Evolutionary conservation across 1,140 invertebrate species (phyloP).

Genomic region (Drosophila ogumai): DNA sequence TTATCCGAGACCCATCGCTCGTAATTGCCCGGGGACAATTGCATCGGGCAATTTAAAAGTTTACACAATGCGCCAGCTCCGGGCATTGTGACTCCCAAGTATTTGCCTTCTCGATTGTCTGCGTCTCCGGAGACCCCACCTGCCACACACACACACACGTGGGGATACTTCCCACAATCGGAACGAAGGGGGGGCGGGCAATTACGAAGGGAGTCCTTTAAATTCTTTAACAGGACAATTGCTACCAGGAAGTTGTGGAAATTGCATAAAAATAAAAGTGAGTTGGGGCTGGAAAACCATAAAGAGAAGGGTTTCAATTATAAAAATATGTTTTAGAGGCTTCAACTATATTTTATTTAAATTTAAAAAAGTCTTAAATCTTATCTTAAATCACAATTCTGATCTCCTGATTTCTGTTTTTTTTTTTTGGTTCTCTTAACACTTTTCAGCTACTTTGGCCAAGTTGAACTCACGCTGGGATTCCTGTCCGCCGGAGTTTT

Average conservation of each 20-base stretch:
- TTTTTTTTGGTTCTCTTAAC: neutral
- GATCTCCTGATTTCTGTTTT: too few species aligned
- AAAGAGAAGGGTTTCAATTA: too few species aligned
- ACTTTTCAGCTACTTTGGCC: slow-evolving; percentile 1
- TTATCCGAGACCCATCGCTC: slow-evolving; percentile 31
- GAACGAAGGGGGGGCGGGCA: neutral
- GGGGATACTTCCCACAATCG: neutral
- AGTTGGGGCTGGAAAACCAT: too few species aligned
- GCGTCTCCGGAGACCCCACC: neutral
- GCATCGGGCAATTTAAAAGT: slow-evolving; percentile 19
- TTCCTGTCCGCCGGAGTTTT: neutral
- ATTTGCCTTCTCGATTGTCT: slow-evolving; percentile 11
- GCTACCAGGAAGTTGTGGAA: neutral
- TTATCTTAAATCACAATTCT: too few species aligned
- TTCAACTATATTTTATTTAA: too few species aligned
- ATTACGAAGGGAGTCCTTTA: neutral
- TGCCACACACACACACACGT: neutral
- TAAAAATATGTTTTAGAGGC: too few species aligned
- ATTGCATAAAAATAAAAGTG: neutral
- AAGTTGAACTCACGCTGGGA: neutral
- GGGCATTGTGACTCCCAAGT: slow-evolving; percentile 5
- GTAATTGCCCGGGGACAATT: slow-evolving; percentile 23
- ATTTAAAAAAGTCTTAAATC: too few species aligned
- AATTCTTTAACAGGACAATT: neutral
- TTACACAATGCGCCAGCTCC: slow-evolving; percentile 19